Conservation (phyloP, 1,140 invertebrate genomes). For the Dreissena rostriformis region DNA sequence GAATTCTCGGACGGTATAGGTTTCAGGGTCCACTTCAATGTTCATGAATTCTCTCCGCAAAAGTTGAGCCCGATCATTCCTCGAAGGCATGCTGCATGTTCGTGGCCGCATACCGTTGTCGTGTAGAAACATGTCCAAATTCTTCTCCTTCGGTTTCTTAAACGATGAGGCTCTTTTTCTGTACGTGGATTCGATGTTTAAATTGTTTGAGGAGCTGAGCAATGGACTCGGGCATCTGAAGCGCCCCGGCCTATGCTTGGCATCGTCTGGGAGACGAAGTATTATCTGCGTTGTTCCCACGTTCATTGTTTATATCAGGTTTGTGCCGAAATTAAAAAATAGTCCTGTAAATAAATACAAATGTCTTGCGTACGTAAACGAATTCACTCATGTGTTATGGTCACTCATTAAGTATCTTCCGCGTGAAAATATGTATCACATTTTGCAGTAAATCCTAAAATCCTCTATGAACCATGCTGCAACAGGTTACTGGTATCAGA, state of each 20-base stretch:
- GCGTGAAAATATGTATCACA: no score
- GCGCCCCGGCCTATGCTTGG: not conserved
- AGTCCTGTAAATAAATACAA: no score
- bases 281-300: not conserved
- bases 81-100: conserved; percentile 70
- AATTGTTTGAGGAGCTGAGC: conserved; percentile 15
- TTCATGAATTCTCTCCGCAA: conserved; percentile 51
- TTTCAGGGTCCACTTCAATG: conserved; percentile 83
- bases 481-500: no score
- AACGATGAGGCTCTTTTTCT: conserved; percentile 66
- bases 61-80: conserved; percentile 63
- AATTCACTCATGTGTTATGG: no score
- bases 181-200: conserved; percentile 54
- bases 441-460: no score
- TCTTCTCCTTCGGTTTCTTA: conserved; percentile 63
- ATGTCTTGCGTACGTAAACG: no score
- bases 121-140: conserved; percentile 55
- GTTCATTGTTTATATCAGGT: not conserved
- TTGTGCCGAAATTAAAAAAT: no score
- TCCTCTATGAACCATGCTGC: no score
- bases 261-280: not conserved
- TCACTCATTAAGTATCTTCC: no score
- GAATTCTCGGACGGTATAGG: conserved; percentile 93
- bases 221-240: conserved; percentile 26
- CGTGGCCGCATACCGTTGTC: conserved; percentile 69